Evolutionary conservation across 2,113 vertebrate species (phyloP).

Genomic region (Lipophrys pholis): DNA sequence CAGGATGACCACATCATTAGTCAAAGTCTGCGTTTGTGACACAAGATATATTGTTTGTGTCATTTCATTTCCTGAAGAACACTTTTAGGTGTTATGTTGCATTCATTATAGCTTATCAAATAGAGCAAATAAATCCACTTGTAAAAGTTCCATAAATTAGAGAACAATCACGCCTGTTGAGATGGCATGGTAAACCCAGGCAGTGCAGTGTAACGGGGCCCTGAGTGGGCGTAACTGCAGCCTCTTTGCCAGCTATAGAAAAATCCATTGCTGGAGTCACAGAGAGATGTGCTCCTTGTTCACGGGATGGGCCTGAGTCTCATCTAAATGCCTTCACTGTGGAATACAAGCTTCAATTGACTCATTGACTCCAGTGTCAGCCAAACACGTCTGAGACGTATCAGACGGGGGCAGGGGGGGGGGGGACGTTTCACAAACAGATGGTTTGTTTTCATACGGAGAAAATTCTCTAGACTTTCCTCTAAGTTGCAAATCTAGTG

Average conservation of each 20-base stretch:
- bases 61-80: neutral
- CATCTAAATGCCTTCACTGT: conserved; percentile 65
- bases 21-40: conserved; percentile 4
- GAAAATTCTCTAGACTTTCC: conserved; percentile 14
- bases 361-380: conserved; percentile 66
- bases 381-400: conserved; percentile 55
- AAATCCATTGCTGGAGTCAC: conserved; percentile 67
- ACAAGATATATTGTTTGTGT: neutral
- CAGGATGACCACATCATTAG: conserved; percentile 45
- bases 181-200: neutral
- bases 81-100: neutral
- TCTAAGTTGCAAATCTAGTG: conserved; percentile 18
- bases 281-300: conserved; percentile 63
- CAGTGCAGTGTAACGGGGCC: neutral
- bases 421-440: conserved; percentile 56
- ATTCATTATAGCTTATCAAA: neutral
- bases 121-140: neutral
- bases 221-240: neutral
- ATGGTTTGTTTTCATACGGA: conserved; percentile 45
- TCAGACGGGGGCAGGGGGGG: conserved; percentile 57
- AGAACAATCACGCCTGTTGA: neutral
- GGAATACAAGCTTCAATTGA: conserved; percentile 70
- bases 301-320: conserved; percentile 57
- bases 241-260: conserved; percentile 39
- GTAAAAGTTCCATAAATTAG: neutral